These are phyloP conservation scores for Jaculus jaculus DNA, from an alignment of 2,113 vertebrate genomes.

Conservation along the genomic window DNA sequence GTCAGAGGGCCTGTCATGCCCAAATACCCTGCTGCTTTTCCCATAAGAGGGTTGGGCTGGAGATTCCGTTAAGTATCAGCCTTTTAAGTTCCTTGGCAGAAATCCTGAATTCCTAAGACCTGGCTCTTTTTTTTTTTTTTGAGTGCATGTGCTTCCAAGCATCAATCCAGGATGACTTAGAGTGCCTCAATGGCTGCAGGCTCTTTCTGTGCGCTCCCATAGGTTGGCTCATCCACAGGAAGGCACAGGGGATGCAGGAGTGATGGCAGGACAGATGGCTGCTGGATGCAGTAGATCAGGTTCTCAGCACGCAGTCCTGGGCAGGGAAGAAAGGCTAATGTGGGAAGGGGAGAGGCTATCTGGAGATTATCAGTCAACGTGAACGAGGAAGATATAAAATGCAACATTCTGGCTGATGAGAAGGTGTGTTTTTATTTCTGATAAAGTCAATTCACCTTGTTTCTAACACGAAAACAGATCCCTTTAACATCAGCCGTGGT, in stretches of 20 bases:
- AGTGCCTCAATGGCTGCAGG: background rate
- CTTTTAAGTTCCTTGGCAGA: background rate
- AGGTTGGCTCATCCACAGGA: background rate
- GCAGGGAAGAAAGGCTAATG: background rate
- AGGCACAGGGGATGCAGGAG: background rate
- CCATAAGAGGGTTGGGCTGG: background rate
- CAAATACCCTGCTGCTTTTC: background rate
- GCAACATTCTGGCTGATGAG: background rate
- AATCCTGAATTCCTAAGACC: background rate
- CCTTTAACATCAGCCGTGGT: background rate
- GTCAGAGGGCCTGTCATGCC: background rate
- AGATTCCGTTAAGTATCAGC: background rate
- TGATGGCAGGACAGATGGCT: background rate
- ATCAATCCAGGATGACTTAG: background rate
- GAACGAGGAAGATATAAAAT: conserved; percentile 25
- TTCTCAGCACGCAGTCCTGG: background rate
- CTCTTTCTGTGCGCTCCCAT: background rate
- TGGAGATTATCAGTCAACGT: background rate
- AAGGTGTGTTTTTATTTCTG: background rate
- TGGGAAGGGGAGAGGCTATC: background rate
- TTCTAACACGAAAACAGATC: background rate
- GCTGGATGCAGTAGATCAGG: background rate
- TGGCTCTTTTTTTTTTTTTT: background rate
- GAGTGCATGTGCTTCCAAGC: background rate
- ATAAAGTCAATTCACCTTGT: background rate